Conservation (phyloP, 2,888 invertebrate genomes). For the Pecten maximus region DNA sequence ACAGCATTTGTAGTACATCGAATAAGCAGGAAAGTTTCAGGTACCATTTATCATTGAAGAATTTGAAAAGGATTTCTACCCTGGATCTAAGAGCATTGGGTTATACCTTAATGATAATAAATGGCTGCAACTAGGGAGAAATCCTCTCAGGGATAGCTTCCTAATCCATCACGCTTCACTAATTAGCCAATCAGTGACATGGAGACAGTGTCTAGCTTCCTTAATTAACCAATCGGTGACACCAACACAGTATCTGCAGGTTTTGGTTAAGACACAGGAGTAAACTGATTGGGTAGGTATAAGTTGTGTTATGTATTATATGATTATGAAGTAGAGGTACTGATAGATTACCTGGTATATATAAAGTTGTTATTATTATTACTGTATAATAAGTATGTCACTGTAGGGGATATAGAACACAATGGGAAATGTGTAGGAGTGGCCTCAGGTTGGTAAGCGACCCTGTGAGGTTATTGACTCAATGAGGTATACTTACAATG, state of each 20-base stretch:
- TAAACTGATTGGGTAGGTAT: not conserved
- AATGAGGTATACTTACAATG: too few species aligned
- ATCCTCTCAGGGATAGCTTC: not conserved
- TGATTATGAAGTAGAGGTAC: not conserved
- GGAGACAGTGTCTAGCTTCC: conserved; percentile 10
- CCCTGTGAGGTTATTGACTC: too few species aligned
- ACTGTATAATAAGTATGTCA: not conserved
- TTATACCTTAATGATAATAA: conserved; percentile 9
- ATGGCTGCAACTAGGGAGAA: not conserved
- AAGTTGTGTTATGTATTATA: not conserved
- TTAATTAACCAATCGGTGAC: conserved; percentile 30
- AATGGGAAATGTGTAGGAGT: not conserved
- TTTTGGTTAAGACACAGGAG: not conserved
- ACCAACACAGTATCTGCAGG: not conserved
- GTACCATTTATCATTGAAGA: not conserved
- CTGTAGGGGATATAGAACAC: not conserved
- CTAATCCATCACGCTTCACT: conserved; percentile 19
- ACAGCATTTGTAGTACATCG: not conserved
- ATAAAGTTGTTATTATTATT: not conserved
- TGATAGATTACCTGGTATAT: not conserved
- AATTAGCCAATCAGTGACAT: conserved; percentile 33
- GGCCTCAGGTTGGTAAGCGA: not conserved
- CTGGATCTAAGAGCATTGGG: not conserved
- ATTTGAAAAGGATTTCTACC: not conserved
- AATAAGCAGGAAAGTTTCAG: not conserved